Percentiles rank a stretch among this genome's conserved stretches.
phyloP scores from a whole-genome alignment of 2,797 vertebrate species.

The Hypotaenidia philippensis region DNA sequence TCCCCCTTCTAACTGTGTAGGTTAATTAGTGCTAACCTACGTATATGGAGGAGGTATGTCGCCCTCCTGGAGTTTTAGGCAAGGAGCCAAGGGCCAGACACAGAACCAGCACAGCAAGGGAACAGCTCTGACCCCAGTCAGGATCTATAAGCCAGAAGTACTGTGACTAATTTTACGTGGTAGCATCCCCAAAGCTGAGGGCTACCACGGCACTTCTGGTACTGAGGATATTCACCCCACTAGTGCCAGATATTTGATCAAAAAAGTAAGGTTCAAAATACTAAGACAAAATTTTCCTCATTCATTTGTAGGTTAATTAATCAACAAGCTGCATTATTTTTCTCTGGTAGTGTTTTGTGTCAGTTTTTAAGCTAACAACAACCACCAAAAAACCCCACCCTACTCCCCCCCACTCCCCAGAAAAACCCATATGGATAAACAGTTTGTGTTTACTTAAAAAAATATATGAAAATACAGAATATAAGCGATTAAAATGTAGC shows the following conservation, averaged over 20 bases:
- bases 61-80: background rate
- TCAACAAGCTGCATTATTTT: slow-evolving; percentile 1
- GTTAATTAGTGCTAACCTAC: background rate
- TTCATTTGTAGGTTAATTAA: background rate
- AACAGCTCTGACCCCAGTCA: background rate
- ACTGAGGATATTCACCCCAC: background rate
- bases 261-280: background rate
- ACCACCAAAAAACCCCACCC: too few relatives aligned
- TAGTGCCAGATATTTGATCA: background rate
- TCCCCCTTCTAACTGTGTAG: background rate
- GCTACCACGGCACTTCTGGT: background rate
- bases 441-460: slow-evolving; percentile 53
- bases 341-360: background rate
- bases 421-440: background rate
- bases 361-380: slow-evolving; percentile 3
- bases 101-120: background rate
- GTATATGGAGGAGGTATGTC: background rate
- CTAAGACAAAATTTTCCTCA: background rate
- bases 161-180: background rate
- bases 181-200: background rate
- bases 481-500: slow-evolving; percentile 52
- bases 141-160: background rate
- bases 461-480: slow-evolving; percentile 58
- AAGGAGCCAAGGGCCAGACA: background rate
- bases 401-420: background rate